Evolutionary conservation across 2,113 vertebrate species (phyloP).

Genomic region (Todiramphus chloris): DNA sequence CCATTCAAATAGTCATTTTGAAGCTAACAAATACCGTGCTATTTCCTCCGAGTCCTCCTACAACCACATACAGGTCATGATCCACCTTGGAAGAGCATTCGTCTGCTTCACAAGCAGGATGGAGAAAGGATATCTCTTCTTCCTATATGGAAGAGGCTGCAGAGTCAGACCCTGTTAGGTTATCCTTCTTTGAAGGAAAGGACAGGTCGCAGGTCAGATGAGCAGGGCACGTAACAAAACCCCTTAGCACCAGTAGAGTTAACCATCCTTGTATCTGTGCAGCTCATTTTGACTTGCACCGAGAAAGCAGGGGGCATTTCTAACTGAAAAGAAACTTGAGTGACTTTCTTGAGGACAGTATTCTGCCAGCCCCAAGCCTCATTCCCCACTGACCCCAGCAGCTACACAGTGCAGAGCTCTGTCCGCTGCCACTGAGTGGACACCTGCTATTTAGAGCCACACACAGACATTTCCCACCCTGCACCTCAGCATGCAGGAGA

Average conservation of each 20-base stretch:
- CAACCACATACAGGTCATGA: background rate
- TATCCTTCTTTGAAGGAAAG: background rate
- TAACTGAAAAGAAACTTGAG: background rate
- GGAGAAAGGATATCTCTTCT: background rate
- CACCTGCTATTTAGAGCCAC: background rate
- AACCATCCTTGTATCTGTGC: background rate
- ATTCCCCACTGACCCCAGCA: background rate
- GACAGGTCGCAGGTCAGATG: background rate
- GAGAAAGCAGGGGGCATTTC: background rate
- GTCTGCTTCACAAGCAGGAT: background rate
- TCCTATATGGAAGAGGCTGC: background rate
- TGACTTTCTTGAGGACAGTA: background rate
- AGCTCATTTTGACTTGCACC: background rate
- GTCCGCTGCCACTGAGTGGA: background rate
- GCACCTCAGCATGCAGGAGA: background rate
- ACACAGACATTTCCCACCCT: background rate
- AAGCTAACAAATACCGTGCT: background rate
- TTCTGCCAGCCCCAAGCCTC: background rate
- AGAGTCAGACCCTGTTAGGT: background rate
- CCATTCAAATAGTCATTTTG: constrained; percentile 2
- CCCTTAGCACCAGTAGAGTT: background rate
- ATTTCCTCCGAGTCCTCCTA: background rate
- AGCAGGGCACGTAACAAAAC: background rate
- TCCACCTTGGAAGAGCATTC: background rate
- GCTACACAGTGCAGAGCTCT: background rate